phyloP scores from a whole-genome alignment of 2,888 invertebrate species.

The Lamellibrachia satsuma region DNA sequence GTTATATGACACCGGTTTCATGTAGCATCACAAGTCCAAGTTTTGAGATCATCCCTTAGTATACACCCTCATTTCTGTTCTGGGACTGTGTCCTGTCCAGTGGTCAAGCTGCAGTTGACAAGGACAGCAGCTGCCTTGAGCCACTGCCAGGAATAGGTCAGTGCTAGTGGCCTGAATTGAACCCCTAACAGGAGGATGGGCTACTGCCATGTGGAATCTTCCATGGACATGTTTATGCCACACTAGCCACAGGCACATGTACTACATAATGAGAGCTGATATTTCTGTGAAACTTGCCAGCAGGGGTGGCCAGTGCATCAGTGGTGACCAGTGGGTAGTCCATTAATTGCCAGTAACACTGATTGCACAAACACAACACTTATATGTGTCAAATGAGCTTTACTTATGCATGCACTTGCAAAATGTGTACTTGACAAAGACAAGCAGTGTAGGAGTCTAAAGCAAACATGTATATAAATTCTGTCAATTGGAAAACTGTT shows the following conservation, averaged over 20 bases:
- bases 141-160: slow-evolving; percentile 5
- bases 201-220: background rate
- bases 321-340: background rate
- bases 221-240: slow-evolving; percentile 4
- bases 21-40: background rate
- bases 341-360: background rate
- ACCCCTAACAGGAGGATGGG: background rate
- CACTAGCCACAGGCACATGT: background rate
- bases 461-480: too few species aligned
- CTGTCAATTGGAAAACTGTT: too few species aligned
- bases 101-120: background rate
- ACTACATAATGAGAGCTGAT: background rate
- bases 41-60: background rate
- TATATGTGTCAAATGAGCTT: background rate
- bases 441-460: too few species aligned
- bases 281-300: background rate
- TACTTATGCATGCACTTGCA: background rate
- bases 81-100: background rate
- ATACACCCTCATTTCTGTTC: background rate
- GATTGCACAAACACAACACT: background rate
- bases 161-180: background rate
- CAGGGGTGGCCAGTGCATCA: background rate
- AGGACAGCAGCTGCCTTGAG: background rate
- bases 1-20: background rate
- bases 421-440: too few species aligned